Evolutionary conservation across 1,140 invertebrate genomes (phyloP), one percentile per base, ranked within the genome.

Genomic region (Brachionus asplanchnoidis): DNA sequence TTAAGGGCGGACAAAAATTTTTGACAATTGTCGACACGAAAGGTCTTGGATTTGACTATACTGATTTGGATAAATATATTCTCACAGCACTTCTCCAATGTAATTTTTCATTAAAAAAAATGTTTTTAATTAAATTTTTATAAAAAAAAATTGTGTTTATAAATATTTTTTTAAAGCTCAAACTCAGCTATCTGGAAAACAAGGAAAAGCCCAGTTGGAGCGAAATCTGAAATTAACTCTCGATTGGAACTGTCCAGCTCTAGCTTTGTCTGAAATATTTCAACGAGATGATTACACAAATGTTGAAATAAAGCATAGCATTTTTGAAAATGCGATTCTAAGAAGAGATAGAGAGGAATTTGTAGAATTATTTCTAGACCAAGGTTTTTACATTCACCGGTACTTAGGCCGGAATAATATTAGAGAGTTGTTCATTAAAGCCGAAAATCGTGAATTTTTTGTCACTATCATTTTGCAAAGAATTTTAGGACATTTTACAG

Each of bases 181-280:
- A 46, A 70, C 77, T 50, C 36, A 83, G 17, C 17, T 68, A 12
- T 40, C 66, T 85, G 86, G 85, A 75, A 84, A 53, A 78, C 86
- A 86, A 46, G 85, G 85, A 82, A 84, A 86, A 79, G 86, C 88
- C 83, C 86, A 87, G 85, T 82, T 89, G 23, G 87, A 89, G 75
- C 88, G 89, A 86, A 88, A 90, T 75, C 85, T 91, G 0, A 88
- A 88, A 53, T 87, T 91, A n/a, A 89, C 89, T 7, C 73, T 91
- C 17, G 89, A 91, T 84, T 91, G 90, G 90, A 91, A 91, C 85
- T 86, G 88, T 84, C 88, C 89, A 7, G 88, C 90, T 65, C 86
- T 91, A 36, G 90, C 90, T 3, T 78, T 86, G 26, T 87, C 86
- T 17, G 88, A 90, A 86, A 89, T 91, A 42, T 89, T 90, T 79